Evolutionary conservation across 2,888 invertebrate species (phyloP), one percentile per base, ranked within the genome.

Genomic region (Dasypolia templi): DNA sequence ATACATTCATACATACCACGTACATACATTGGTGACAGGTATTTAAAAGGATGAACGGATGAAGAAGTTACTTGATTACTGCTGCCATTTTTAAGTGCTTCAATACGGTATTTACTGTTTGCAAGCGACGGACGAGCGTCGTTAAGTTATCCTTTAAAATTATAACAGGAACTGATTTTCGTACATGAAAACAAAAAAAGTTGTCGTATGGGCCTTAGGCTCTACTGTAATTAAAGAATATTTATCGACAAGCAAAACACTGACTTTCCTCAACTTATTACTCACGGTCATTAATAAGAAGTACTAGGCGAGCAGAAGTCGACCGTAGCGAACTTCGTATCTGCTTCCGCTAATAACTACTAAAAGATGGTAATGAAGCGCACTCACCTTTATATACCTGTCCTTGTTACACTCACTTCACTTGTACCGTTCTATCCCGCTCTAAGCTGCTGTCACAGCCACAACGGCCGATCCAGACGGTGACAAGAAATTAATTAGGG

Each of bases 401-500:
- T 94, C 94, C 86, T 88, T 84, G 56, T 94, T 84, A 42, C 71
- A 56, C 91, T 14, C 29, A 19, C 9, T 14, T 2, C 12, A 32
- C 53, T 59, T 56, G 9, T 53, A 73, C 91, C 83, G 39, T 46
- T 61, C 78, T 79, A 76, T 95, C 94, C 81, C 88, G 12, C 79
- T 94, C 93, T 83, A 85, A 87, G 89, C 87, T 90, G 91, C 95
- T 95, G 95, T 95, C 95, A 95, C 89, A 89, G 91, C 92, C 95
- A 95, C 92, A 93, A 91, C 94, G 92, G 93, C 92, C 94, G 93
- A 94, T 94, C 92, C 93, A 93, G 94, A 93, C 95, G 94, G 95
- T 95, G 95, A 96, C 95, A 95, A 94, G 95, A 95, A 96, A 96
- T 96, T 96, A 96, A 96, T 96, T 95, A 96, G 95, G 95, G 94